Base-by-base conservation (phyloP, 2,113 vertebrate genomes). In the Kryptolebias marmoratus region DNA sequence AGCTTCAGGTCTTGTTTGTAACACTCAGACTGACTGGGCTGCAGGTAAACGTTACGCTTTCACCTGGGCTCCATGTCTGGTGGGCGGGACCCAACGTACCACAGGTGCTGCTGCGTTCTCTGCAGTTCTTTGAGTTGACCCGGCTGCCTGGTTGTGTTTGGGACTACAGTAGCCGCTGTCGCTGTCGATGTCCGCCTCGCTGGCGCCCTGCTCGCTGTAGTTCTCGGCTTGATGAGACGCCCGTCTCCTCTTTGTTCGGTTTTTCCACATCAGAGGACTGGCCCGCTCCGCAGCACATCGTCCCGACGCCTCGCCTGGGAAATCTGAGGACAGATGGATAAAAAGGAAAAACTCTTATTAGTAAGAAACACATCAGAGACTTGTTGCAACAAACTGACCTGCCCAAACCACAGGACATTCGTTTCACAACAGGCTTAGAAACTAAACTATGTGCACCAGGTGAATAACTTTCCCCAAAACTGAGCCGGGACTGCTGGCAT, bases 81-180 rank as follows among this genome's bases (percentile, higher is more conserved):
- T 39, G n/a, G 42, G 18, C 11, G 12, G 30, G 44, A 55, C 32
- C 2, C 3, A 56, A 74, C 63, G 18, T 88, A 94, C 93, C 80
- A 71, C n/a, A 2, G 91, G 32, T 45, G 82, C 59, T 6, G 90
- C 69, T 2, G 85, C 14, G n/a, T 93, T 83, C 28, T 96, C 95
- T 8, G 91, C 47, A 22, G 88, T 87, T 67, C 94, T 93, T 4
- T 94, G 86, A 54, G 91, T 36, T 45, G 36, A 22, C 64, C 86
- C 88, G 0, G 77, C 67, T 1, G 91, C 93, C 87, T 97, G 97
- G 92, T 94, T 96, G 86, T 99, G 96, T 75, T 97, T 97, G 44
- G 98, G 98, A 75, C 98, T 99, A 68, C 98, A 99, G 60, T 98
- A 99, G 30, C 98, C 98, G 28, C 98, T 99, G 75, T 99, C 97